Evolutionary conservation across 2,797 vertebrate genomes (phyloP).

Genomic region (Centroberyx gerrardi): DNA sequence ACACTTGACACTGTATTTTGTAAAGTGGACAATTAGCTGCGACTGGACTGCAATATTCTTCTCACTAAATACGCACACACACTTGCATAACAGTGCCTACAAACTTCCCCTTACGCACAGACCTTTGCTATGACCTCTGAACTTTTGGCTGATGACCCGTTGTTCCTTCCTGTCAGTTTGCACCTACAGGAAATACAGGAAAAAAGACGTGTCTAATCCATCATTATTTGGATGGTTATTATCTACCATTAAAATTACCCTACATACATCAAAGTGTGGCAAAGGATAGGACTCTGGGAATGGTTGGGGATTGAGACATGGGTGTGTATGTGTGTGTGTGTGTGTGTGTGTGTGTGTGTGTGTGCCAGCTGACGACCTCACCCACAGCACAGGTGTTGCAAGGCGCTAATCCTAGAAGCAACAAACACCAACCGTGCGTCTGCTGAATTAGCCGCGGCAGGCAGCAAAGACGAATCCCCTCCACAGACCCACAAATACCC

Average conservation of each 20-base stretch:
- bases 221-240: slow-evolving; percentile 18
- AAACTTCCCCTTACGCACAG: background rate
- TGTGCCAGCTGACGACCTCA: slow-evolving; percentile 1
- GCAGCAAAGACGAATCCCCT: slow-evolving; percentile 31
- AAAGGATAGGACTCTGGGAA: slow-evolving; percentile 18
- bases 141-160: slow-evolving; percentile 36
- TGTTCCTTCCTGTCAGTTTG: slow-evolving; percentile 30
- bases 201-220: background rate
- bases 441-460: slow-evolving; percentile 52
- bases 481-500: background rate
- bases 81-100: background rate
- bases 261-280: slow-evolving; percentile 43
- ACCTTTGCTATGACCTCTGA: slow-evolving; percentile 22
- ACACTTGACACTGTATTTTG: slow-evolving; percentile 71
- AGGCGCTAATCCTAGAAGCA: slow-evolving; percentile 61
- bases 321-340: slow-evolving; percentile 6
- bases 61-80: slow-evolving; percentile 28
- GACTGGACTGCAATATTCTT: slow-evolving; percentile 34
- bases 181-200: slow-evolving; percentile 5
- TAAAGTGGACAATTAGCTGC: slow-evolving; percentile 58
- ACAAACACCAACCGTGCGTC: slow-evolving; percentile 50
- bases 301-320: background rate
- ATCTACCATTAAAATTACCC: slow-evolving; percentile 41
- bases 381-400: slow-evolving; percentile 34
- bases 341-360: background rate